A percentile compares a stretch with the other conserved stretches of the same genome.
phyloP scores from a whole-genome alignment of 2,888 invertebrate species.

The Suillia variegata region DNA sequence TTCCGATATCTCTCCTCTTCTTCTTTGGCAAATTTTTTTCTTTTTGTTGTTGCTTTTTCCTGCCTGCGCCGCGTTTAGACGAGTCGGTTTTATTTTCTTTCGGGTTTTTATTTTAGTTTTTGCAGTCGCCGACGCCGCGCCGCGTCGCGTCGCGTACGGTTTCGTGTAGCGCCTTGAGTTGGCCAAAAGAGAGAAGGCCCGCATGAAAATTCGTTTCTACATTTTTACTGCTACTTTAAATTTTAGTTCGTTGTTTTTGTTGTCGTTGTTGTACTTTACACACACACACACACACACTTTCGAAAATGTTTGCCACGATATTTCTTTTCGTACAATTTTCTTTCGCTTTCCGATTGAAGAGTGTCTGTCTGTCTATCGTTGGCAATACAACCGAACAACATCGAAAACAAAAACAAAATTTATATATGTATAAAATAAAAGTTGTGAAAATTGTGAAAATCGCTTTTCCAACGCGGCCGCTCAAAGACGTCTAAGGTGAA shows the following conservation, averaged over 20 bases:
- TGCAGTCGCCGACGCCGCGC: too few species aligned
- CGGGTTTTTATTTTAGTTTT: background rate
- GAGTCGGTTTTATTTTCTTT: background rate
- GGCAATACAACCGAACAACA: too few species aligned
- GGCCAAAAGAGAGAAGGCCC: slow-evolving; percentile 17
- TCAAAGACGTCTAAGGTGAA: slow-evolving; percentile 52
- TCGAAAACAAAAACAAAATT: too few species aligned
- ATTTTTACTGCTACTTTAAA: slow-evolving; percentile 16
- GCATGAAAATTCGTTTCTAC: background rate
- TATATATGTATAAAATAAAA: too few species aligned
- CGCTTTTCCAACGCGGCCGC: slow-evolving; percentile 16
- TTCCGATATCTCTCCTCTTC: too few species aligned
- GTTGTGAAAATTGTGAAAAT: slow-evolving; percentile 2
- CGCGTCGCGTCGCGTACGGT: background rate
- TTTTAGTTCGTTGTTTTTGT: slow-evolving; percentile 4
- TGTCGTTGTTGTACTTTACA: slow-evolving; percentile 34
- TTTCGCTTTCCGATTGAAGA: slow-evolving; percentile 5
- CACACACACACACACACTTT: too few species aligned
- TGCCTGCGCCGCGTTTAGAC: background rate
- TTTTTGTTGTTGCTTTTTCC: too few species aligned
- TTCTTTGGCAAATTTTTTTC: too few species aligned
- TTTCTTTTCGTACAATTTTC: background rate
- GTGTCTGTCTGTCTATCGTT: too few species aligned
- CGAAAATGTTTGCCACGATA: too few species aligned
- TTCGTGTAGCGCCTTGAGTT: slow-evolving; percentile 22